Percentiles rank a stretch among this genome's conserved stretches.
phyloP scores from a whole-genome alignment of 1,140 invertebrate genomes.

The Drosophila quadrilineata region DNA sequence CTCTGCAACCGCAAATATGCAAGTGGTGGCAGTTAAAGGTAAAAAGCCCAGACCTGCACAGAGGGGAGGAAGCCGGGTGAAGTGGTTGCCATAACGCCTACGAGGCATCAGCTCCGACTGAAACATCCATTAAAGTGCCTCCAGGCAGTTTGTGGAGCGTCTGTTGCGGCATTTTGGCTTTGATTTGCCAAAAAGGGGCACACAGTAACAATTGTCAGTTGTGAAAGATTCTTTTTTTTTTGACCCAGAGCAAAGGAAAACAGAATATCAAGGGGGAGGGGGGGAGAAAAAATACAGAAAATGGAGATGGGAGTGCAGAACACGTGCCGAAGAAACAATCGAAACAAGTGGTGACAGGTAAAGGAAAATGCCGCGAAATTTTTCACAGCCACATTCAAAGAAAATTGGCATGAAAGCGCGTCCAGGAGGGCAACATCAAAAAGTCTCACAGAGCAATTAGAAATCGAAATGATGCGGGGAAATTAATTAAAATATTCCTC shows the following conservation, averaged over 20 bases:
- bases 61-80: background rate
- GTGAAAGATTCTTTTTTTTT: conserved; percentile 1
- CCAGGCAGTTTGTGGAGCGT: conserved; percentile 35
- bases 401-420: conserved; percentile 68
- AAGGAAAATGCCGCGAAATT: conserved; percentile 39
- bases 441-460: conserved; percentile 52
- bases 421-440: conserved; percentile 27
- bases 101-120: conserved; percentile 13
- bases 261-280: background rate
- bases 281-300: conserved; percentile 18
- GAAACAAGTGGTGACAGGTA: conserved; percentile 23
- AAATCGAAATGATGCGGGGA: conserved; percentile 34
- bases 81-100: conserved; percentile 4
- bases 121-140: conserved; percentile 63
- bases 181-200: conserved; percentile 58
- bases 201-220: conserved; percentile 37
- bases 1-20: conserved; percentile 71
- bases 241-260: background rate
- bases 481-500: conserved; percentile 71
- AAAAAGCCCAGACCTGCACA: background rate
- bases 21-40: conserved; percentile 26
- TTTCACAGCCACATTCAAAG: conserved; percentile 67
- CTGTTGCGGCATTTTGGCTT: conserved; percentile 43
- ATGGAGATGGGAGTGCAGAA: conserved; percentile 7
- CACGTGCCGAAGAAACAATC: conserved; percentile 58